Base-by-base conservation (phyloP, 2,888 invertebrate genomes). In the Agrotis clavis region DNA sequence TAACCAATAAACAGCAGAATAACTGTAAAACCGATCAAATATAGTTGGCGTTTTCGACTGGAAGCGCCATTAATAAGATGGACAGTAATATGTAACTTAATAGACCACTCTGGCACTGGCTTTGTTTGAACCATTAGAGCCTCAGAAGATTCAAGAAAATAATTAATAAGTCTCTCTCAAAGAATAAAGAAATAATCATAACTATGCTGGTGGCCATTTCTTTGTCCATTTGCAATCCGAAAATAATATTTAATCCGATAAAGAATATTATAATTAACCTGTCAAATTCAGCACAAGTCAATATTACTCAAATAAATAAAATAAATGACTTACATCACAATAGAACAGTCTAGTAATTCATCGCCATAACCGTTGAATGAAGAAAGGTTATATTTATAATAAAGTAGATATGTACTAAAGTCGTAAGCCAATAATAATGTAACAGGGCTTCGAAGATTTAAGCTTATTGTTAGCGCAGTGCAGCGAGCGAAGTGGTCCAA, bases 391-490 rank as follows among this genome's bases (percentile, higher is more conserved):
- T 48, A 77, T 48, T 45, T 51, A 59, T 50, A 77, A 21, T 30
- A 77, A 13, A 77, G 19, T 60, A 48, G 69, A 77, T 77, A 48
- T 41, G 41, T 69, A 60, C 25, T 48, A 66, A 77, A 79, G 59
- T 51, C 59, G 66, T 71, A 72, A 65, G 67, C 73, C 73, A 78
- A 81, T 78, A 81, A 78, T 77, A 78, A 68, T 78, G 68, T 82
- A 72, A 81, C 63, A 79, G 73, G 65, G 65, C 73, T 82, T 68
- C 78, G 65, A 56, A 73, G 79, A 78, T 78, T 77, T 82, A 82
- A 79, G 65, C 82, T 73, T 78, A 79, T 79, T 79, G 73, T 73
- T 65, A 66, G 68, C 65, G 65, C 57, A 67, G 50, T 48, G 77
- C 67, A 71, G 71, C 57, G 76, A 81, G 60, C 71, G 64, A 79